A percentile compares a stretch with the other conserved stretches of the same genome.
Conservation (phyloP, 2,888 invertebrate species). For the Hirtodrosophila confusa region DNA sequence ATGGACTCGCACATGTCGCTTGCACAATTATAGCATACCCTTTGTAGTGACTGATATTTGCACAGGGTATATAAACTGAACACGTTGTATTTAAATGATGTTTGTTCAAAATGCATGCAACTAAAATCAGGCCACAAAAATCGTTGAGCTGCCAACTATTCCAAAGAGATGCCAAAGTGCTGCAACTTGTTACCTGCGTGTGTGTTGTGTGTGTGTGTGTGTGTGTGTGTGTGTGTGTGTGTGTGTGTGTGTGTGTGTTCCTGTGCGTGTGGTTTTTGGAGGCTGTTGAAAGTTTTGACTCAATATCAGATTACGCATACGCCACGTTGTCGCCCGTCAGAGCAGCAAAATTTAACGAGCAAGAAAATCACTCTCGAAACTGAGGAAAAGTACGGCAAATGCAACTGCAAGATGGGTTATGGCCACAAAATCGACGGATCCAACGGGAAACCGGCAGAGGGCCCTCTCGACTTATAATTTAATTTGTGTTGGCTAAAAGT, state of each 20-base stretch:
- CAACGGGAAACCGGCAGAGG: slow-evolving; percentile 6
- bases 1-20: too few relatives aligned
- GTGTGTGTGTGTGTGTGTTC: slow-evolving; percentile 14
- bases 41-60: too few relatives aligned
- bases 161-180: slow-evolving; percentile 23
- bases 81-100: slow-evolving; percentile 39
- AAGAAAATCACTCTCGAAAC: slow-evolving; percentile 63
- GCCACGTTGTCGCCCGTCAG: slow-evolving; percentile 59
- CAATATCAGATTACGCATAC: slow-evolving; percentile 74
- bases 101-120: slow-evolving; percentile 27
- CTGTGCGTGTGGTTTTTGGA: slow-evolving; percentile 19
- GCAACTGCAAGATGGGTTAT: slow-evolving; percentile 26
- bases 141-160: slow-evolving; percentile 13
- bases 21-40: too few relatives aligned
- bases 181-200: slow-evolving; percentile 8
- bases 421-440: slow-evolving; percentile 20
- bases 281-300: slow-evolving; percentile 33
- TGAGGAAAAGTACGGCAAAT: slow-evolving; percentile 27
- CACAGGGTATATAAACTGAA: slow-evolving; percentile 1
- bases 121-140: slow-evolving; percentile 38
- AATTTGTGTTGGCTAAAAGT: slow-evolving; percentile 61
- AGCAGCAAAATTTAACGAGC: slow-evolving; percentile 70
- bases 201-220: slow-evolving; percentile 2
- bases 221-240: slow-evolving; percentile 6
- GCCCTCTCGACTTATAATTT: slow-evolving; percentile 65